Evolutionary conservation across 1,140 invertebrate genomes (phyloP).

Genomic region (Caerostris darwini): DNA sequence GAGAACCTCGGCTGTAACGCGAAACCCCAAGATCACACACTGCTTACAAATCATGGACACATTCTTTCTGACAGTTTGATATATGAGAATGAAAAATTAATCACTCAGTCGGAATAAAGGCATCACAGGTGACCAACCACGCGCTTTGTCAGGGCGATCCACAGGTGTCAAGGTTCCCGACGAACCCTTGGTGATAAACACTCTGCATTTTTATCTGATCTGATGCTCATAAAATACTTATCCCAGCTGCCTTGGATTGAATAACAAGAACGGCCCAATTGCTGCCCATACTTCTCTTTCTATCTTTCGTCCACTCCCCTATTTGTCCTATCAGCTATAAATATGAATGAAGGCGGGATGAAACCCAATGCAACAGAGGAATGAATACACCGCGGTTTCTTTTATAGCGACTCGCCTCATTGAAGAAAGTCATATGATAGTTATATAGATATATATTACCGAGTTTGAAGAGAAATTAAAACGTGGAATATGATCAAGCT

Average conservation of each 20-base stretch:
- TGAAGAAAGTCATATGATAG: no score
- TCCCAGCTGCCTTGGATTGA: neutral
- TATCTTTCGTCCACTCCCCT: neutral
- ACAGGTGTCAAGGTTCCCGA: slow-evolving; percentile 47
- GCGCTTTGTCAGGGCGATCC: slow-evolving; percentile 12
- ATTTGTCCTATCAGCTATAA: slow-evolving; percentile 3
- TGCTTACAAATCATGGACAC: neutral
- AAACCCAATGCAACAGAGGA: no score
- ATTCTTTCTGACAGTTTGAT: neutral
- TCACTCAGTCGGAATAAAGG: slow-evolving; percentile 7
- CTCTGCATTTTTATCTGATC: slow-evolving; percentile 32
- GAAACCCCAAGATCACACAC: neutral
- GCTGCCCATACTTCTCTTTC: neutral
- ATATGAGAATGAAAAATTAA: neutral
- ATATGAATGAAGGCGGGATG: neutral
- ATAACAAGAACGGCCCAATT: neutral
- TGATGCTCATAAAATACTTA: neutral
- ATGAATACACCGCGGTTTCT: no score
- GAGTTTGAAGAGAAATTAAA: no score
- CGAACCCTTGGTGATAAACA: neutral
- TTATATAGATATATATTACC: no score
- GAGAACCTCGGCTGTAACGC: neutral
- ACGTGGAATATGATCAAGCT: no score
- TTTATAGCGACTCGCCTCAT: no score
- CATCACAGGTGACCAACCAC: neutral